Percentiles rank a stretch among this genome's conserved stretches.
phyloP scores from a whole-genome alignment of 2,113 vertebrate genomes.

The Struthio camelus region DNA sequence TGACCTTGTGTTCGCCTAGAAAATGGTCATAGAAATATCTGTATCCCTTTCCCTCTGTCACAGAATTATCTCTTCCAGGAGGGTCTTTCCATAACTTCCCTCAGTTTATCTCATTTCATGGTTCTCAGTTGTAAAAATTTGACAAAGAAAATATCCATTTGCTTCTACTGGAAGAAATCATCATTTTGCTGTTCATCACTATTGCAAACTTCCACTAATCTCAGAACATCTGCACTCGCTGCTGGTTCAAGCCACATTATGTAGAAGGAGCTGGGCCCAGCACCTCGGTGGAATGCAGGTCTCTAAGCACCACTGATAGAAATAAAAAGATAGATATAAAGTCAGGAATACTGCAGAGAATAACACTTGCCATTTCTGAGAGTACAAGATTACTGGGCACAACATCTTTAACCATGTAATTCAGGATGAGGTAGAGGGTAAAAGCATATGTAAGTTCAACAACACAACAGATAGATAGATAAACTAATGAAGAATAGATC shows the following conservation, averaged over 20 bases:
- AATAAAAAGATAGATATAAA: not conserved
- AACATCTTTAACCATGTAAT: not conserved
- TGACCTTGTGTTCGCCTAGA: not conserved
- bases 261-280: not conserved
- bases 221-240: not conserved
- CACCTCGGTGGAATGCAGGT: not conserved
- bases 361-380: not conserved
- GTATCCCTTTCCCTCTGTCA: not conserved
- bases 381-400: not conserved
- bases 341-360: not conserved
- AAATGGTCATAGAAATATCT: not conserved
- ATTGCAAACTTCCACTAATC: not conserved
- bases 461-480: not conserved
- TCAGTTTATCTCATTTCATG: not conserved
- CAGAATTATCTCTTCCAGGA: not conserved
- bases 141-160: not conserved
- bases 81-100: not conserved
- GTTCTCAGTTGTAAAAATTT: not conserved
- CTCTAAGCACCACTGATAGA: not conserved
- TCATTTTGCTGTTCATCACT: not conserved
- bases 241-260: not conserved
- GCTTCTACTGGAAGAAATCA: not conserved
- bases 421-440: not conserved
- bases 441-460: not conserved
- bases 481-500: not conserved